Base-by-base conservation (phyloP, 1,140 invertebrate species). In the Cepaea nemoralis region DNA sequence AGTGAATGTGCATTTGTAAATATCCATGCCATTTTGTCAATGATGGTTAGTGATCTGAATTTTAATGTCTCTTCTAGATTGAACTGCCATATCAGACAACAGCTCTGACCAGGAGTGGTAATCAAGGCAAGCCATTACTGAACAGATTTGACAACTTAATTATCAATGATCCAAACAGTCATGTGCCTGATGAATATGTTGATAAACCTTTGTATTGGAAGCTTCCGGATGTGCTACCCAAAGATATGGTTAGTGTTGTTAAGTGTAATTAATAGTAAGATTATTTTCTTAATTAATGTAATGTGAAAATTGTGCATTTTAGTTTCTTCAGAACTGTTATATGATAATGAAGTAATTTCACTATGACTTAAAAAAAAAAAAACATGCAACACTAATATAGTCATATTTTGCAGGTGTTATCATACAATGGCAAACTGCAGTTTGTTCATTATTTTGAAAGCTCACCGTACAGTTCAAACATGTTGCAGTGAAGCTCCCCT, bases 381-480 rank as follows among this genome's bases (percentile, higher is more conserved):
- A n/a, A n/a, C n/a, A n/a, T n/a, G n/a, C n/a, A n/a, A n/a, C n/a
- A n/a, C n/a, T n/a, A n/a, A n/a, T n/a, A n/a, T 63, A 42, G 79
- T 79, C 71, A 39, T 86, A 83, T 67, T 82, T 83, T 85, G 16
- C 93, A 96, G 92, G 94, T 97, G 0, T 92, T 95, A 48, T 99
- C 97, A 0, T 99, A 99, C 89, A 97, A 97, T 83, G 98, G 98
- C 10, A 95, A 94, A 83, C 91, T 99, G 2, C 93, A 95, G 79
- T 98, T 98, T 89, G 93, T 94, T 22, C 94, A 95, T 0, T 92
- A 94, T 50, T 95, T 95, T 39, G 94, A 94, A 82, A 86, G 71
- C 45, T 48, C 27, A 48, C 22, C n/a, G 22, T 31, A 39, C 1
- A 75, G 16, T 1, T 33, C 66, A 77, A 0, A 24, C 37, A 48